A percentile compares a stretch with the other conserved stretches of the same genome.
These are phyloP conservation scores for Rattus rattus DNA, from an alignment of 2,113 vertebrate genomes.

Conservation along the genomic window DNA sequence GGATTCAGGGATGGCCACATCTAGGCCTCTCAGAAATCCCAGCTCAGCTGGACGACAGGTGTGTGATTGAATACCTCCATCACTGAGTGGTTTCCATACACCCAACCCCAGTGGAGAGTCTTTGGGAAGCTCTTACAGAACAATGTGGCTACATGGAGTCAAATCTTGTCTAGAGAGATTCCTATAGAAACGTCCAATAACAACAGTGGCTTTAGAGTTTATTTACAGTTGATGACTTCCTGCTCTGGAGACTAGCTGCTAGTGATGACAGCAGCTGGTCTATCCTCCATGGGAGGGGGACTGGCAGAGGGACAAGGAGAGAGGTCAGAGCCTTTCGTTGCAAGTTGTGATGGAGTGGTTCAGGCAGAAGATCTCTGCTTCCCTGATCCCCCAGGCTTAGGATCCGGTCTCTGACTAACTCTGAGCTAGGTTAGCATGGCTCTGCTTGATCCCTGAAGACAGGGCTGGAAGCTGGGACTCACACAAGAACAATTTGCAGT, in stretches of 20 bases:
- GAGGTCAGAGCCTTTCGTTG: background rate
- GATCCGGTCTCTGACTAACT: conserved; percentile 1
- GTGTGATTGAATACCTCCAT: background rate
- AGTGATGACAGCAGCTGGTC: conserved; percentile 18
- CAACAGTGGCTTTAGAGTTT: background rate
- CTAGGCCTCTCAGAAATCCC: background rate
- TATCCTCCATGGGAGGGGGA: background rate
- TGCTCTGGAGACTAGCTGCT: conserved; percentile 36
- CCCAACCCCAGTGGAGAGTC: background rate
- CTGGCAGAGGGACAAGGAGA: background rate
- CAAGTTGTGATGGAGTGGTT: background rate
- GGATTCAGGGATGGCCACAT: background rate
- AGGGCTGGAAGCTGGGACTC: background rate
- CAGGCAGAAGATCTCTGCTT: background rate
- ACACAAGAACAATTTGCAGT: background rate
- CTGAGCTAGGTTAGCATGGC: background rate
- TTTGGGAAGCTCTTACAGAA: conserved; percentile 31
- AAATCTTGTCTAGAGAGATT: background rate
- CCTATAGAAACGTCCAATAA: background rate
- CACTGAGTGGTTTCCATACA: background rate
- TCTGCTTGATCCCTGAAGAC: background rate
- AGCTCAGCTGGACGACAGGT: background rate
- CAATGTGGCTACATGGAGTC: background rate
- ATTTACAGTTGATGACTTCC: conserved; percentile 31
- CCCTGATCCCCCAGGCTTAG: background rate